A percentile compares a stretch with the other conserved stretches of the same genome.
These are phyloP conservation scores for Setipinna tenuifilis DNA, from an alignment of 2,797 vertebrate genomes.

Conservation along the genomic window DNA sequence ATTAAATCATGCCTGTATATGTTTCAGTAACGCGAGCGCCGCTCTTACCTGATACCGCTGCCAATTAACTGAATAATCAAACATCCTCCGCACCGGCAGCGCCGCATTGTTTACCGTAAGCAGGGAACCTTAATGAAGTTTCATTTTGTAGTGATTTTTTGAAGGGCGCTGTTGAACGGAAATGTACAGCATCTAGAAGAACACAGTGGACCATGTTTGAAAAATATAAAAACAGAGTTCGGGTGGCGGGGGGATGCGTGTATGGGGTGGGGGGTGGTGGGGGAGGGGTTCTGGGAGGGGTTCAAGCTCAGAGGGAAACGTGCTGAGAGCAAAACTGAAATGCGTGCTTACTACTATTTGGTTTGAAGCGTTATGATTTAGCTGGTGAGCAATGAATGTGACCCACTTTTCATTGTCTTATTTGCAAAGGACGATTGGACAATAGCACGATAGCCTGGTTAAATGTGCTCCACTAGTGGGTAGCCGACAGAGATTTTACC, in stretches of 20 bases:
- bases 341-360: not conserved
- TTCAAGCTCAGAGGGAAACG: not conserved
- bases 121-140: constrained; percentile 3
- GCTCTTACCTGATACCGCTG: constrained; percentile 31
- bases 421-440: constrained; percentile 19
- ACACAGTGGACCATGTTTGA: not conserved
- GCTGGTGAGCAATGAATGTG: constrained; percentile 6
- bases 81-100: not conserved
- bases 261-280: not conserved
- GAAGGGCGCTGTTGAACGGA: not conserved
- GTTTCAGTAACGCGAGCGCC: constrained; percentile 49
- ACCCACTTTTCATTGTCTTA: constrained; percentile 7
- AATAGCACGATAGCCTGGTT: constrained; percentile 6
- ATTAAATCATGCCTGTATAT: constrained; percentile 55
- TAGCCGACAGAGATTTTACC: not conserved
- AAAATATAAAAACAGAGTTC: not conserved
- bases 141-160: constrained; percentile 2
- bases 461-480: not conserved
- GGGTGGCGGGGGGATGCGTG: no score
- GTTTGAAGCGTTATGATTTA: not conserved
- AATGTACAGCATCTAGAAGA: not conserved
- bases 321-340: not conserved
- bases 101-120: not conserved
- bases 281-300: not conserved
- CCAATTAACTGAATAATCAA: constrained; percentile 15